Conservation (phyloP, 2,113 vertebrate genomes). For the Siniperca chuatsi region DNA sequence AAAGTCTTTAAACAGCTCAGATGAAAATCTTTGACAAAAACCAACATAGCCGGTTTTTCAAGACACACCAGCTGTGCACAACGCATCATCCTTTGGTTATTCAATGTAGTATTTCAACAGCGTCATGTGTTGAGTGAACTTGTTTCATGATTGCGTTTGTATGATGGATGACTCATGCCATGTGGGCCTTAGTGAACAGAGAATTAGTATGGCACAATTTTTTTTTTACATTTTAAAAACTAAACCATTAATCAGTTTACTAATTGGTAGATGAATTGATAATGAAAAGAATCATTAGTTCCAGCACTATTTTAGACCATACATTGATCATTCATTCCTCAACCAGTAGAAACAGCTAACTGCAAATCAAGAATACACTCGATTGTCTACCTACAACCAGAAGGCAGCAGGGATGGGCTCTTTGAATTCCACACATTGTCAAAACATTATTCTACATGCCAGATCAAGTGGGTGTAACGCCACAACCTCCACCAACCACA, state of each 20-base stretch:
- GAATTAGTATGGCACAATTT: too few species aligned
- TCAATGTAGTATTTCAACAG: not conserved
- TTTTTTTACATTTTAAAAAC: too few species aligned
- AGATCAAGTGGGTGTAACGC: not conserved
- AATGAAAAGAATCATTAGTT: not conserved
- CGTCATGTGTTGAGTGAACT: not conserved
- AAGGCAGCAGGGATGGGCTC: not conserved
- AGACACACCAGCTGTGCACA: not conserved
- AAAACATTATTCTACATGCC: not conserved
- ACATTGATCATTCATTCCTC: not conserved
- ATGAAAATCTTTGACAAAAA: constrained; percentile 1
- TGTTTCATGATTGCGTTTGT: not conserved
- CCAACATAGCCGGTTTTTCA: not conserved
- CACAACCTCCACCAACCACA: not conserved
- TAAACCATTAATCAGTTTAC: too few species aligned
- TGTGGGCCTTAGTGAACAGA: not conserved
- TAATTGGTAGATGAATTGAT: not conserved
- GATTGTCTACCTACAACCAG: not conserved
- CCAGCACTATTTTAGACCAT: not conserved
- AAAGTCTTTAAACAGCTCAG: not conserved
- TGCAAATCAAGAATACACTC: not conserved
- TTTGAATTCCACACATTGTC: not conserved
- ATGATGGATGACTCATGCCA: not conserved
- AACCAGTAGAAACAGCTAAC: not conserved
- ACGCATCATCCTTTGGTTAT: not conserved